Conservation (phyloP, 2,888 invertebrate species). For the Tetanocera ferruginea region DNA sequence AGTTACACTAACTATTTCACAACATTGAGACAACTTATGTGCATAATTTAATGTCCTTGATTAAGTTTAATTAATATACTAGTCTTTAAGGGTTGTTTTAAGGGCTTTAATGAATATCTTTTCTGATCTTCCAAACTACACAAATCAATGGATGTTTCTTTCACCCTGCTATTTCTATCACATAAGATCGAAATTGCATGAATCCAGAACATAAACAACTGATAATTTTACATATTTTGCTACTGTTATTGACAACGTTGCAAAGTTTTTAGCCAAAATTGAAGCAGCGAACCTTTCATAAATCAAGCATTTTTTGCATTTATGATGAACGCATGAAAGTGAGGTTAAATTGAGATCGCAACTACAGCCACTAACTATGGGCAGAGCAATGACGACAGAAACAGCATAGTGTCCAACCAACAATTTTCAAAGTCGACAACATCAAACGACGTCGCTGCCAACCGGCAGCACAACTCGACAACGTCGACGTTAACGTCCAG, state of each 20-base stretch:
- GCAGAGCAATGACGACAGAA: conserved; percentile 30
- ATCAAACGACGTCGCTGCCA: conserved; percentile 21
- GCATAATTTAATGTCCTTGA: too few species aligned
- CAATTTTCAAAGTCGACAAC: conserved; percentile 40
- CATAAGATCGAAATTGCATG: too few species aligned
- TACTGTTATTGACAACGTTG: neutral
- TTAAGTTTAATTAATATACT: too few species aligned
- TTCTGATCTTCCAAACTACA: too few species aligned
- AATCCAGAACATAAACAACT: neutral
- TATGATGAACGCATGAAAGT: conserved; percentile 34
- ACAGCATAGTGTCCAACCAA: conserved; percentile 35
- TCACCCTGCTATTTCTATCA: too few species aligned
- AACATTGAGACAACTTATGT: too few species aligned
- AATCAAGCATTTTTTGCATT: conserved; percentile 16
- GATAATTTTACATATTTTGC: neutral
- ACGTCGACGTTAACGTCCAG: conserved; percentile 30
- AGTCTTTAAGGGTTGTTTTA: too few species aligned
- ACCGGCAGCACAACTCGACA: conserved; percentile 12
- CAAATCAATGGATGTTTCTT: too few species aligned
- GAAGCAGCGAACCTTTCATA: neutral
- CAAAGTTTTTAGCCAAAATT: neutral
- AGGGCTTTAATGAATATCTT: too few species aligned
- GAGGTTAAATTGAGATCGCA: conserved; percentile 47
- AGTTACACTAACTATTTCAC: too few species aligned
- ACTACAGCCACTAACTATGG: conserved; percentile 44